Evolutionary conservation across 2,797 vertebrate species (phyloP).

Genomic region (Trichosurus vulpecula): DNA sequence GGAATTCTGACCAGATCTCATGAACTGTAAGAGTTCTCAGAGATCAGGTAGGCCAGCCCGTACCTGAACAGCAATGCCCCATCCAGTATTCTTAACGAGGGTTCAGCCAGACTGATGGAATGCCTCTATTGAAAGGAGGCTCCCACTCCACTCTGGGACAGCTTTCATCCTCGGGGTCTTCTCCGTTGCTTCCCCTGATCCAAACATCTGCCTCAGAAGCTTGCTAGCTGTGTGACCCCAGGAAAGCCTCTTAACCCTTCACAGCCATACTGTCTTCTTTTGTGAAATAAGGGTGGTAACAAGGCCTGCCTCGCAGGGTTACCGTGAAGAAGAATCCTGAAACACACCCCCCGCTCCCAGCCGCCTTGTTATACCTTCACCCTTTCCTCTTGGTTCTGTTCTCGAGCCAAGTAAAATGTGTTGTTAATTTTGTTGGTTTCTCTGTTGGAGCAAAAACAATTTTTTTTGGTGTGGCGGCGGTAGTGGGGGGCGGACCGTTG

Average conservation of each 20-base stretch:
- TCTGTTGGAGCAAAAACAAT: background rate
- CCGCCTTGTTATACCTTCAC: background rate
- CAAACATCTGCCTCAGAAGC: background rate
- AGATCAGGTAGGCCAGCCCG: background rate
- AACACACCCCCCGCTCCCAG: background rate
- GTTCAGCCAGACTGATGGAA: no score
- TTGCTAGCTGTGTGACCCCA: background rate
- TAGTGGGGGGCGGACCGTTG: background rate
- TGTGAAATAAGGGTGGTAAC: background rate
- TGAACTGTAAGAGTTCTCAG: background rate
- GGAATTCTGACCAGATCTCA: background rate
- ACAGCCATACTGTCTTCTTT: background rate
- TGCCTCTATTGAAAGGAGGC: background rate
- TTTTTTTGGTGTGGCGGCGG: background rate
- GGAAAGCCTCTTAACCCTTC: background rate
- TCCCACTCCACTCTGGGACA: background rate
- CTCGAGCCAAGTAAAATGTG: no score
- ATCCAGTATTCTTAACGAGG: background rate
- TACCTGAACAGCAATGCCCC: background rate
- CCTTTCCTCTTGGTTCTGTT: background rate
- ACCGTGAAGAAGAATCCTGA: no score
- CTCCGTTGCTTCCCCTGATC: background rate
- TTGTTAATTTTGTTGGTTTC: background rate
- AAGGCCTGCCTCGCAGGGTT: no score
- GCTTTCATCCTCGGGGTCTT: background rate